Percentiles rank a stretch among this genome's conserved stretches.
Evolutionary conservation across 2,113 vertebrate species (phyloP).

Genomic region (Balaenoptera acutorostrata): DNA sequence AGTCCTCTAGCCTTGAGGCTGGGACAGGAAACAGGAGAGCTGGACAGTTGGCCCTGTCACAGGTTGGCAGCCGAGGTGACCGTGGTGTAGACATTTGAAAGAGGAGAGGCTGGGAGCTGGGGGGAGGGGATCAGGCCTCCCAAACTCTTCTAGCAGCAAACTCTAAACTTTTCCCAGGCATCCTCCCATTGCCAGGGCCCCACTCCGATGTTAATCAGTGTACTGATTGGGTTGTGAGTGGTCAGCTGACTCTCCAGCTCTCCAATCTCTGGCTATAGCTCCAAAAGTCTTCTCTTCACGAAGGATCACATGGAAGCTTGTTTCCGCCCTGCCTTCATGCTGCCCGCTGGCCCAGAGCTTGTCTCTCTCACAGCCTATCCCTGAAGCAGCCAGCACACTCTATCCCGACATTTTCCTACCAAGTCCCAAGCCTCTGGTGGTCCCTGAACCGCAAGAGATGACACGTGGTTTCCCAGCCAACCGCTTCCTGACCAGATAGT

Average conservation of each 20-base stretch:
- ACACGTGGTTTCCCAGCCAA: neutral
- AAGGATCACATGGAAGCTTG: neutral
- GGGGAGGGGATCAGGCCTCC: neutral
- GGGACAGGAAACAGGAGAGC: neutral
- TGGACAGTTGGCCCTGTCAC: neutral
- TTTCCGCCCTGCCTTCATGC: neutral
- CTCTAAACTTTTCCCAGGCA: neutral
- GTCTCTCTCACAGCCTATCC: neutral
- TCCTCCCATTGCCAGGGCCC: neutral
- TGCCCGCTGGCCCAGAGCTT: rapidly evolving
- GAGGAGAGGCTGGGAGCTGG: neutral
- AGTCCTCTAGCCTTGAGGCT: neutral
- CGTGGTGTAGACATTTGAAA: neutral
- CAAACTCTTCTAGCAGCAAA: neutral
- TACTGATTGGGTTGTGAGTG: neutral
- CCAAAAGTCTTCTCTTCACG: neutral
- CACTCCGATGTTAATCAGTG: neutral
- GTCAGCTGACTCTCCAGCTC: neutral
- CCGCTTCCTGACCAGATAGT: neutral
- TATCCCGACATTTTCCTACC: neutral
- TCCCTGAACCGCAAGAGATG: neutral
- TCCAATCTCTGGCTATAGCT: neutral
- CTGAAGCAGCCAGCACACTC: neutral
- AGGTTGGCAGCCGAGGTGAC: neutral
- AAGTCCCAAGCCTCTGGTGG: neutral